Conservation (phyloP, 2,797 vertebrate genomes). For the Acanthis flammea region DNA sequence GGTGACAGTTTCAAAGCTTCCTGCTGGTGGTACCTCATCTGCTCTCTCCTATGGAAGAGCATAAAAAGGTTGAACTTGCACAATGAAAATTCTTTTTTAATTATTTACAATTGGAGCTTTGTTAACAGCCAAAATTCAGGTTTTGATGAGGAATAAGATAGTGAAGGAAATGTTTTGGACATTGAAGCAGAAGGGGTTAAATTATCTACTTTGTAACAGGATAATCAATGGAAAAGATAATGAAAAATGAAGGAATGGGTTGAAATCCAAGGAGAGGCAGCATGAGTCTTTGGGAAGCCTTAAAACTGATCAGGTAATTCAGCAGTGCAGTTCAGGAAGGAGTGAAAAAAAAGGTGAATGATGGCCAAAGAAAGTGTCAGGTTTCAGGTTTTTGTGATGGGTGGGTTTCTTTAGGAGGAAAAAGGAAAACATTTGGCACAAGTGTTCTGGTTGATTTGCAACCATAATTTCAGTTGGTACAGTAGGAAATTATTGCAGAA, state of each 20-base stretch:
- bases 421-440: not conserved
- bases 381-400: not conserved
- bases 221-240: not conserved
- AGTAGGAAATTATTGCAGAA: not conserved
- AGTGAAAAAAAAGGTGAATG: not conserved
- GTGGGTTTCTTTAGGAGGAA: not conserved
- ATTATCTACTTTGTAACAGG: not conserved
- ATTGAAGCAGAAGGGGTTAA: not conserved
- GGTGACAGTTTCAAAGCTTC: not conserved
- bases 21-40: not conserved
- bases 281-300: not conserved
- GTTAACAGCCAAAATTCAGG: not conserved
- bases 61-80: not conserved
- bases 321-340: not conserved
- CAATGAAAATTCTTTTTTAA: not conserved
- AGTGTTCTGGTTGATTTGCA: not conserved
- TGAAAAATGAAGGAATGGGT: not conserved
- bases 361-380: not conserved
- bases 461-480: not conserved
- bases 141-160: not conserved
- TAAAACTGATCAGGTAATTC: not conserved
- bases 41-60: accelerated
- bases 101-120: not conserved
- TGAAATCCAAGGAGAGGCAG: not conserved
- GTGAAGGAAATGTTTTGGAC: not conserved